phyloP scores from a whole-genome alignment of 1,140 invertebrate genomes.

The Popillia japonica region DNA sequence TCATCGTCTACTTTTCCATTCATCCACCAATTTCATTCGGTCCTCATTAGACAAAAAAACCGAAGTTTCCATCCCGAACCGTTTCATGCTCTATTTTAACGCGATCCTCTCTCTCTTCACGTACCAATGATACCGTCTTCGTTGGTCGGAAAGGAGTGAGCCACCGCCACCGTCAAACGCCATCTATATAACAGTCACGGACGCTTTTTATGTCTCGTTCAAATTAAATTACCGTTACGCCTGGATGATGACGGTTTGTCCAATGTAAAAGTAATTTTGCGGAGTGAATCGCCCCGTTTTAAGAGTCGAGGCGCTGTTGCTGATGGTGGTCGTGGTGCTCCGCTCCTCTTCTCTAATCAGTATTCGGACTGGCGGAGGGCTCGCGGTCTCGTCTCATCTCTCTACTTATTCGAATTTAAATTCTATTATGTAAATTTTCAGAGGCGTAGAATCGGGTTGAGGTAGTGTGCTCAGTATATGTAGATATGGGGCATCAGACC shows the following conservation, averaged over 20 bases:
- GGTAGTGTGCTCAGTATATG: background rate
- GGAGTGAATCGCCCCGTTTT: constrained; percentile 20
- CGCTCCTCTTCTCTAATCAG: background rate
- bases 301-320: background rate
- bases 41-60: constrained; percentile 1
- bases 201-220: constrained; percentile 34
- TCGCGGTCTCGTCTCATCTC: background rate
- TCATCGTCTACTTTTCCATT: background rate
- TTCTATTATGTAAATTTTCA: constrained; percentile 32
- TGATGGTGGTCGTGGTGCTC: background rate
- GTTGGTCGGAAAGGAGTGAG: background rate
- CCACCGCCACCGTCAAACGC: background rate
- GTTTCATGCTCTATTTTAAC: background rate
- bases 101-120: background rate
- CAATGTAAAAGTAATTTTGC: constrained; percentile 30
- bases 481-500: background rate
- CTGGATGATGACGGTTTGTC: constrained; percentile 32
- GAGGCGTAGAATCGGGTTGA: background rate
- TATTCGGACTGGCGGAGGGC: background rate
- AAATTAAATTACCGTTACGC: constrained; percentile 35
- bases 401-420: constrained; percentile 34
- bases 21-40: background rate
- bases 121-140: background rate
- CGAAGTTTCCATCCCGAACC: background rate
- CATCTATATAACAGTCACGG: constrained; percentile 31